Base-by-base conservation (phyloP, 37 sponge, comb jelly and placozoan genomes). In the Hormiphora californensis region DNA sequence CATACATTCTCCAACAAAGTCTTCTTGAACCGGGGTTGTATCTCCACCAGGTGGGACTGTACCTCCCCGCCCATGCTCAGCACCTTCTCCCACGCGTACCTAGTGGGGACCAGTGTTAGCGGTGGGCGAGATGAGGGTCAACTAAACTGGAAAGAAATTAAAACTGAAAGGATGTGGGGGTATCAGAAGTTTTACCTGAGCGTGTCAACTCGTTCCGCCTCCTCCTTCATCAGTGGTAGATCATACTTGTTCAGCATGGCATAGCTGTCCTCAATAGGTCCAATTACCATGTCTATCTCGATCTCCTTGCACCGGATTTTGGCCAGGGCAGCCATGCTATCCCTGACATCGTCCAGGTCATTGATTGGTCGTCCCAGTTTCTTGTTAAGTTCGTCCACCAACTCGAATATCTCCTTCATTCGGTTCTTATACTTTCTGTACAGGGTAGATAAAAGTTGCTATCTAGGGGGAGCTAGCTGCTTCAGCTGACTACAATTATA, bases 341-440 rank as follows among this genome's bases (percentile, higher is more conserved):
- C 85, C 9, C 97, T 65, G 0, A 96, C 94, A 88, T 96, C 97
- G 54, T 96, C 97, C 37, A 96, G 87, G 40, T 96, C 97, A 87
- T 91, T 55, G 69, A 96, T 85, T 22, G 90, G 90, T 2, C 90
- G 92, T 19, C 87, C 59, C 23, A 96, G 90, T 11, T 85, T 85
- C 81, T 90, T 88, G 32, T 40, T 88, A 87, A 91, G 88, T 32
- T 96, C 96, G 12, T 96, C 96, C 21, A 73, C 81, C 12, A 73
- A 46, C 35, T 73, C 81, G 25, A 73, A 73, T 39, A 73, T 73
- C 43, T 73, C 81, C 46, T 73, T 73, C 81, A 73, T 73, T 11
- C 81, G 43, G 44, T 73, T 41, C 38, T 36, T 73, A 46, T 73
- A 73, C 38, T 73, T 73, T n/a, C n/a, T n/a, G n/a, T n/a, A n/a